Percentiles rank a stretch among this genome's conserved stretches.
Conservation (phyloP, 2,888 invertebrate species). For the Mesorhabditis belari region DNA sequence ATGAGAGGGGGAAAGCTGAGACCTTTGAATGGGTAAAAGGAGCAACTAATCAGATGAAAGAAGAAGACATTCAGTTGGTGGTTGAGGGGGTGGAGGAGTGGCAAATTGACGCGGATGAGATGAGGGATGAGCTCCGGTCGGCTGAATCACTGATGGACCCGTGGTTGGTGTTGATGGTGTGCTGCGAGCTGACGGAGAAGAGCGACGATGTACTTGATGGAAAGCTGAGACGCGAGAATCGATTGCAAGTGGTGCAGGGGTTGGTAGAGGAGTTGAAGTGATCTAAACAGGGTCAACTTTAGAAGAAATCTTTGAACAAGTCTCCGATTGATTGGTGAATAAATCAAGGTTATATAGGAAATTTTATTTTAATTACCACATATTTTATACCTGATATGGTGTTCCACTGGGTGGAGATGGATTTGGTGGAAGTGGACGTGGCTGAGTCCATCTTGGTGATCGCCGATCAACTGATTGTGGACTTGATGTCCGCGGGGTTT, state of each 20-base stretch:
- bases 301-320: background rate
- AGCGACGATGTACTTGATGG: background rate
- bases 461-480: background rate
- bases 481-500: no score
- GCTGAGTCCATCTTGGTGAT: background rate
- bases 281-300: background rate
- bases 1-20: no score
- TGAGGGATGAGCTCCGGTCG: background rate
- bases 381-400: conserved; percentile 27
- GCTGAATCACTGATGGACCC: background rate
- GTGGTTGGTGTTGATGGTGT: no score
- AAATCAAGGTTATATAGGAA: no score
- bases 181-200: background rate
- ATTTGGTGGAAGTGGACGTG: conserved; percentile 20
- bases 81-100: background rate
- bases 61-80: background rate
- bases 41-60: background rate
- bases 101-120: no score
- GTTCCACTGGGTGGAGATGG: conserved; percentile 40
- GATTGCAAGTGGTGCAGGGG: background rate
- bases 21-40: background rate
- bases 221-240: background rate
- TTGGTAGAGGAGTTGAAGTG: background rate
- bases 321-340: background rate
- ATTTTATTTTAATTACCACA: no score